A percentile compares a stretch with the other conserved stretches of the same genome.
phyloP scores from a whole-genome alignment of 2,113 vertebrate genomes.

The Gorsachius goisagi region DNA sequence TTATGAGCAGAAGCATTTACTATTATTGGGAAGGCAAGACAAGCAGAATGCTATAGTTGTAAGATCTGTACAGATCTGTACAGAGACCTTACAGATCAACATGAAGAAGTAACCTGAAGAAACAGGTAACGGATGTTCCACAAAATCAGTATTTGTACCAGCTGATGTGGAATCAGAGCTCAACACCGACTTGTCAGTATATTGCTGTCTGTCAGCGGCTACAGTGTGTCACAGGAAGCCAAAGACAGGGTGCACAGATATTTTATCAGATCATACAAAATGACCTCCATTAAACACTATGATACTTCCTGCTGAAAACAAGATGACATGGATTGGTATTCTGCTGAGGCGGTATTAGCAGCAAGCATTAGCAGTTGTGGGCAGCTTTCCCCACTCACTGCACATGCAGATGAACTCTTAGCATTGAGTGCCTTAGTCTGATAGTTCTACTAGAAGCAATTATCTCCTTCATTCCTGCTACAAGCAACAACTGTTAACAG shows the following conservation, averaged over 20 bases:
- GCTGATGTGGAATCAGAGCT: background rate
- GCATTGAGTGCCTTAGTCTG: background rate
- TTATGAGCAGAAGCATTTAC: background rate
- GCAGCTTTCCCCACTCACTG: background rate
- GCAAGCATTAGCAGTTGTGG: background rate
- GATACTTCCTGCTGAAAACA: background rate
- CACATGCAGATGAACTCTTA: background rate
- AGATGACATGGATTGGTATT: background rate
- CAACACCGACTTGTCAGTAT: background rate
- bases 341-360: background rate
- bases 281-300: background rate
- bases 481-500: background rate
- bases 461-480: background rate
- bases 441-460: background rate
- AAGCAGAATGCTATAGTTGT: background rate
- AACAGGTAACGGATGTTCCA: background rate
- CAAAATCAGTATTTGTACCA: background rate
- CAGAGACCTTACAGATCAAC: rapidly evolving
- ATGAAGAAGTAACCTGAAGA: background rate
- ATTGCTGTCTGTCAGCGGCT: background rate
- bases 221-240: background rate
- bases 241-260: background rate
- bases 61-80: no score
- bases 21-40: background rate
- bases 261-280: background rate